Conservation (phyloP, 2,113 vertebrate genomes). For the Blennius ocellaris region DNA sequence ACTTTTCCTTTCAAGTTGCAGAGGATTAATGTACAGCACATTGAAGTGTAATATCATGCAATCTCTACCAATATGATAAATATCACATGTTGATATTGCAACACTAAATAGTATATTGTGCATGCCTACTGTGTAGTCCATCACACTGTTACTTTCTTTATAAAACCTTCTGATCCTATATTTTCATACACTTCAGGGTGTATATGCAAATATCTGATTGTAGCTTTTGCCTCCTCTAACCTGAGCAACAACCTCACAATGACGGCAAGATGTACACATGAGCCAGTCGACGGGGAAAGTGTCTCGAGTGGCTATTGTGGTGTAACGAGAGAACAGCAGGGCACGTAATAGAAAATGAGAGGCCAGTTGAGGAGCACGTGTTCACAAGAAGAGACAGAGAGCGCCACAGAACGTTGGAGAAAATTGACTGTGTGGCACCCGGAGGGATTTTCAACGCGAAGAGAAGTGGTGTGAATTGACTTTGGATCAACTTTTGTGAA, state of each 20-base stretch:
- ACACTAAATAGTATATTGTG: no score
- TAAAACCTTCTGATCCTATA: not conserved
- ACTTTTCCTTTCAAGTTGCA: no score
- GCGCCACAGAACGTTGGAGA: conserved; percentile 11
- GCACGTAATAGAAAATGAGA: conserved; percentile 52
- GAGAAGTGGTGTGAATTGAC: conserved; percentile 43
- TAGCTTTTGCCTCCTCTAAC: conserved; percentile 4
- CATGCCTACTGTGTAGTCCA: no score
- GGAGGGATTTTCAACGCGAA: conserved; percentile 47
- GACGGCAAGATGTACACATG: conserved; percentile 29
- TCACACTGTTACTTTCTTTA: no score
- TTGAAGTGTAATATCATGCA: no score
- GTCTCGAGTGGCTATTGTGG: conserved; percentile 39
- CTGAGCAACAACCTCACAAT: conserved; percentile 22
- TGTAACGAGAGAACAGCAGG: conserved; percentile 51
- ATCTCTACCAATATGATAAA: no score
- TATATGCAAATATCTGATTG: not conserved
- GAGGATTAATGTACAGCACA: no score
- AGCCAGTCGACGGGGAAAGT: conserved; percentile 57
- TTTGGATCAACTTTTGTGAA: conserved; percentile 43
- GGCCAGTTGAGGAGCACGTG: conserved; percentile 32
- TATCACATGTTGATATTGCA: no score
- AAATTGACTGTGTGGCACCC: conserved; percentile 52
- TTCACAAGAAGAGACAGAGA: conserved; percentile 3
- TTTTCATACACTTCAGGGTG: not conserved